Evolutionary conservation across 92 coral and sea anemone genomes (phyloP).

Genomic region (Hydrozoanthus gracilis): DNA sequence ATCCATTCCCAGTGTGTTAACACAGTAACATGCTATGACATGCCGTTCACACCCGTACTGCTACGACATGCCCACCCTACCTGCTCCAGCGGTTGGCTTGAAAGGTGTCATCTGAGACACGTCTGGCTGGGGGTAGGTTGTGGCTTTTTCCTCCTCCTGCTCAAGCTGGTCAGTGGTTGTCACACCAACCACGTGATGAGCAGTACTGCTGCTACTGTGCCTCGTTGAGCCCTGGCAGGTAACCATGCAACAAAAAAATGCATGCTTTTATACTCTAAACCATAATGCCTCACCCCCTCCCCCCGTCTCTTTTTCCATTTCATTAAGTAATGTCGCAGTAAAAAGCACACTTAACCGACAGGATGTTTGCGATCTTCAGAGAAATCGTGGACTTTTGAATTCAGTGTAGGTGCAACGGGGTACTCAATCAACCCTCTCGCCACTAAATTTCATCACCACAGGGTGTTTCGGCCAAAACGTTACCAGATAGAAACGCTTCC

Average conservation of each 20-base stretch:
- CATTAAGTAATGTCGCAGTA: no score
- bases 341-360: no score
- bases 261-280: background rate
- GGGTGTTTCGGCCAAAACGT: no score
- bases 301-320: no score
- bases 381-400: no score
- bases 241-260: background rate
- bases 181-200: slow-evolving; percentile 7
- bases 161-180: slow-evolving; percentile 63
- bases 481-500: no score
- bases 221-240: slow-evolving; percentile 68
- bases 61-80: slow-evolving; percentile 30
- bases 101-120: slow-evolving; percentile 95
- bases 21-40: no score
- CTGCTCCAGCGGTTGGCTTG: slow-evolving; percentile 91
- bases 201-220: slow-evolving; percentile 44
- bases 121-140: slow-evolving; percentile 81
- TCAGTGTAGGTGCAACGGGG: no score
- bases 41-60: background rate
- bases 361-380: no score
- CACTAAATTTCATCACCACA: no score
- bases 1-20: no score
- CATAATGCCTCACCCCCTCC: background rate
- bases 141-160: slow-evolving; percentile 73
- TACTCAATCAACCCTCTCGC: no score